phyloP scores from a whole-genome alignment of 2,113 vertebrate species.

The Pygoscelis antarcticus region DNA sequence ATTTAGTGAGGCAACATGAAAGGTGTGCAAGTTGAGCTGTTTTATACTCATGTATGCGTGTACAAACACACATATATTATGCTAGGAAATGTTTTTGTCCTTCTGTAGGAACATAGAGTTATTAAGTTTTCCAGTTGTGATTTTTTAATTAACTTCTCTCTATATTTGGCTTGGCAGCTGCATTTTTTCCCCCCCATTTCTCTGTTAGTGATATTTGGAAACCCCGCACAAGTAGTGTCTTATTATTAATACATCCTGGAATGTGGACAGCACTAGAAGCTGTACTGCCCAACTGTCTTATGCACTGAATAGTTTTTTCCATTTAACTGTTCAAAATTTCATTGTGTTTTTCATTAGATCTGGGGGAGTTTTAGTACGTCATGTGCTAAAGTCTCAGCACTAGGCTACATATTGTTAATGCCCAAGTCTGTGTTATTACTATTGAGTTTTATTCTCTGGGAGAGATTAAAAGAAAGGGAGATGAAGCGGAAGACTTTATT shows the following conservation, averaged over 20 bases:
- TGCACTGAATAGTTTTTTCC: neutral
- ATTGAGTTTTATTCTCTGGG: neutral
- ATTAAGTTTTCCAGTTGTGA: conserved; percentile 37
- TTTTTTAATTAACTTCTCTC: conserved; percentile 58
- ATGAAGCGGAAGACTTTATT: neutral
- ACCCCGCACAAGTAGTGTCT: neutral
- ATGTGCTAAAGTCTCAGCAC: neutral
- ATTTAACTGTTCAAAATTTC: conserved; percentile 26
- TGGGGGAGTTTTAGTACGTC: conserved; percentile 12
- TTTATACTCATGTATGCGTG: neutral
- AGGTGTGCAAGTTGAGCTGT: conserved; percentile 43
- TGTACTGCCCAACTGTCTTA: conserved; percentile 10
- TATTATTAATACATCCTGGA: conserved; percentile 53
- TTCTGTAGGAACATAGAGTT: neutral
- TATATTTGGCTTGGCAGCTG: conserved; percentile 3
- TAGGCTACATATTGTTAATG: neutral
- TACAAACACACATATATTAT: neutral
- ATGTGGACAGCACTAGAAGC: conserved; percentile 18
- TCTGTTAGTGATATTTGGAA: conserved; percentile 41
- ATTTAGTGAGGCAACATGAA: conserved; percentile 59
- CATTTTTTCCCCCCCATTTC: neutral
- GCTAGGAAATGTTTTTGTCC: neutral
- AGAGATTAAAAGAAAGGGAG: conserved; percentile 14
- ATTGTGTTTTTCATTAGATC: conserved; percentile 61
- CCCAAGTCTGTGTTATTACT: neutral